Base-by-base conservation (phyloP, 2,113 vertebrate genomes). In the Nannospalax galili region DNA sequence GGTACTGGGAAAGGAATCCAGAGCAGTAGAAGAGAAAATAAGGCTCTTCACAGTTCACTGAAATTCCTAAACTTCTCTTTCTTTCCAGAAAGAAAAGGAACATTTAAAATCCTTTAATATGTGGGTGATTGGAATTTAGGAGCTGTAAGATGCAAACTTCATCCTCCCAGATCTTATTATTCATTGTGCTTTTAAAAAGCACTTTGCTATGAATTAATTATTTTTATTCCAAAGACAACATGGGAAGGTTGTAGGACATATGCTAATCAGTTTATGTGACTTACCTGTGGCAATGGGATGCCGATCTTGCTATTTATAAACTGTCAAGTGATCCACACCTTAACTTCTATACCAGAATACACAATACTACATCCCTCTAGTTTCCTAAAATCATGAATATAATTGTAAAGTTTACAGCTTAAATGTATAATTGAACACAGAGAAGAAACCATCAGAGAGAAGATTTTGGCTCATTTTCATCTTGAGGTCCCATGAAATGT, bases 291-390 rank as follows among this genome's bases (percentile, higher is more conserved):
- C 42, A 65, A 81, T 40, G 22, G 32, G 37, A 42, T 72, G 48
- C 75, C 92, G 92, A 1, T 89, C 32, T 89, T 84, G 64, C 67
- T 94, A 74, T 80, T 89, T 96, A 95, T 74, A 93, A 94, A 82
- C 24, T 22, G 12, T 79, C 42, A 24, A n/a, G 77, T 75, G 42
- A 72, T 35, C 40, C 40, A 72, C 32, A 56, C 89, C 52, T 67
- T 67, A 70, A 26, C 7, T 85, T 6, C 30, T 69, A 48, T 1
- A 4, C 8, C 28, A 37, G 64, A 60, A 11, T 30, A 37, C 69
- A n/a, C 48, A n/a, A 37, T 14, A 28, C 9, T 42, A 56, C 2
- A 28, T 42, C 70, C 79, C 5, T 15, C 35, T 26, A 14, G 0
- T 77, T 22, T 80, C 42, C 22, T 19, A 87, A 91, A 74, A 88